Conservation (phyloP, 2,113 vertebrate species). For the Arenaria interpres region DNA sequence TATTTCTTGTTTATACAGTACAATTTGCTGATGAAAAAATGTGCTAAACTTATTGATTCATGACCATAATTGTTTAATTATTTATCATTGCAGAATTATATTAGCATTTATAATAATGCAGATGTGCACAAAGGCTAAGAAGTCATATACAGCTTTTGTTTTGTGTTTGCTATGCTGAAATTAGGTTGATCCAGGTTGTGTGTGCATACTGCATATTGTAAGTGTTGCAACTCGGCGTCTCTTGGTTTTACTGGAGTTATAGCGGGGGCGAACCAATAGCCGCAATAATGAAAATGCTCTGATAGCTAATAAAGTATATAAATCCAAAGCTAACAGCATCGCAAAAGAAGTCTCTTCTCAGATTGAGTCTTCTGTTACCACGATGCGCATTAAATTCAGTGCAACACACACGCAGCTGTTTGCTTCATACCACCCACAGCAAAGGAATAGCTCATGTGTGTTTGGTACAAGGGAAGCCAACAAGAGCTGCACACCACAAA, state of each 20-base stretch:
- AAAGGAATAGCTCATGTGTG: background rate
- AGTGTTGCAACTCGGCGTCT: background rate
- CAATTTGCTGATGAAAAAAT: constrained; percentile 99
- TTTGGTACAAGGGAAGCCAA: background rate
- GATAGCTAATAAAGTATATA: constrained; percentile 29
- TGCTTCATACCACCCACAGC: background rate
- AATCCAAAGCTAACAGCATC: constrained; percentile 32
- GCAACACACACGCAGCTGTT: constrained; percentile 1
- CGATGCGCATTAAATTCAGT: constrained; percentile 11
- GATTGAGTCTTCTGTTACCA: background rate
- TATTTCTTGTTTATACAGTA: constrained; percentile 99
- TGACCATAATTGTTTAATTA: constrained; percentile 99
- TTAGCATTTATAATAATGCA: constrained; percentile 99
- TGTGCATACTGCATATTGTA: constrained; percentile 43
- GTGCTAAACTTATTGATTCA: constrained; percentile 99
- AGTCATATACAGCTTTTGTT: constrained; percentile 89
- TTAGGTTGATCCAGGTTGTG: constrained; percentile 69
- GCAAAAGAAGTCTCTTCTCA: background rate
- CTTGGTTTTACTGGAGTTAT: constrained; percentile 17
- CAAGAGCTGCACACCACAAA: constrained; percentile 1
- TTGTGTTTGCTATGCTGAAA: constrained; percentile 77
- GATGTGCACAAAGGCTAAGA: constrained; percentile 88
- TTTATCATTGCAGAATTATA: constrained; percentile 99
- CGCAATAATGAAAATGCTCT: background rate
- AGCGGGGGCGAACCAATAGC: background rate